Percentiles rank a stretch among this genome's conserved stretches.
Conservation (phyloP, 2,888 invertebrate species). For the Stenotaenia linearis region DNA sequence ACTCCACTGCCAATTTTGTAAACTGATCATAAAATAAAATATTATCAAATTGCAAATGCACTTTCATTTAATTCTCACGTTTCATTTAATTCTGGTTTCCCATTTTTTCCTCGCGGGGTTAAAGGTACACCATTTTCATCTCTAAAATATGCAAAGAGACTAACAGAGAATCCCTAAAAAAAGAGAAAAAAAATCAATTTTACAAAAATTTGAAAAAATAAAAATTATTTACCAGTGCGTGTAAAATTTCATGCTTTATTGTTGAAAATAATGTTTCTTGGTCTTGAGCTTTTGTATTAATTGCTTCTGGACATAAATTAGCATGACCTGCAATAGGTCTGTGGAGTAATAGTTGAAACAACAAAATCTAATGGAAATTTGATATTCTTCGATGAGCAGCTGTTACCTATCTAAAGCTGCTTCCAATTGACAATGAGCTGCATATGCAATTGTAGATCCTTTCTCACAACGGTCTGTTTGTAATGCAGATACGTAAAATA, state of each 20-base stretch:
- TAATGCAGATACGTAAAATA: conserved; percentile 92
- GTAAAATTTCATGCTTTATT: conserved; percentile 96
- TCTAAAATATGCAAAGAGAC: conserved; percentile 91
- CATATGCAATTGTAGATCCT: conserved; percentile 90
- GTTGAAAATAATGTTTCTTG: conserved; percentile 86
- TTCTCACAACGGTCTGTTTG: conserved; percentile 88
- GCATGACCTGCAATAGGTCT: conserved; percentile 98
- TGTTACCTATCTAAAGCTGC: conserved; percentile 73
- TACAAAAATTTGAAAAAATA: neutral
- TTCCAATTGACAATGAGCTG: conserved; percentile 98
- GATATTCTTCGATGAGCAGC: neutral
- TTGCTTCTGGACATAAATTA: conserved; percentile 91
- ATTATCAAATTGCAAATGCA: neutral
- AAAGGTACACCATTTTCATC: conserved; percentile 83
- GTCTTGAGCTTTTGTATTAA: conserved; percentile 85
- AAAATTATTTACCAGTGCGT: conserved; percentile 68
- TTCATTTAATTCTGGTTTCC: conserved; percentile 82
- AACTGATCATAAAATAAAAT: conserved; percentile 51
- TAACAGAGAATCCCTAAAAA: conserved; percentile 80
- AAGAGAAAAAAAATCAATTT: conserved; percentile 16
- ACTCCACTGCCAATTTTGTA: conserved; percentile 93
- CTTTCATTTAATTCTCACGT: conserved; percentile 64
- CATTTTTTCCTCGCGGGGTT: conserved; percentile 73
- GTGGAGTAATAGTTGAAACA: conserved; percentile 39
- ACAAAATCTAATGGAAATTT: neutral